Evolutionary conservation across 2,888 invertebrate genomes (phyloP).

Genomic region (Ectropis crepuscularia): DNA sequence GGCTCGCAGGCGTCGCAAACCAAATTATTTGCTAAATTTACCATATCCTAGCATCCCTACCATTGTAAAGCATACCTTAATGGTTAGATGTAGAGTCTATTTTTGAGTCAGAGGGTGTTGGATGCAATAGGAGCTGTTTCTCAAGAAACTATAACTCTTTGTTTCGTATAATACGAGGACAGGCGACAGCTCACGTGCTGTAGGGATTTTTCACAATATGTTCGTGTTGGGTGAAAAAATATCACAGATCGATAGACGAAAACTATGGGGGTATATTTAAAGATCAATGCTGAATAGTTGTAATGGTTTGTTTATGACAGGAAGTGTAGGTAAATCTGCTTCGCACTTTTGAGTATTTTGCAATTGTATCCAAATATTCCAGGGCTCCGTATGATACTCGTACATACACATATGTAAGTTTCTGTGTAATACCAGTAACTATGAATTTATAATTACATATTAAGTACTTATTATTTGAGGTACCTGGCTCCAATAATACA

Average conservation of each 20-base stretch:
- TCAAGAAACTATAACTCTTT: slow-evolving; percentile 51
- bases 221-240: slow-evolving; percentile 39
- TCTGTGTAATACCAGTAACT: too few species aligned
- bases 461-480: too few species aligned
- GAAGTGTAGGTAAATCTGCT: too few species aligned
- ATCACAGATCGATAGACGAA: slow-evolving; percentile 26
- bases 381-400: too few species aligned
- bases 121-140: slow-evolving; percentile 46
- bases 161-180: slow-evolving; percentile 52
- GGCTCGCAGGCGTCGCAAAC: slow-evolving; percentile 48
- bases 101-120: slow-evolving; percentile 19
- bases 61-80: slow-evolving; percentile 11
- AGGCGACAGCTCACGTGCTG: slow-evolving; percentile 47
- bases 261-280: slow-evolving; percentile 2
- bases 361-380: too few species aligned
- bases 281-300: too few species aligned
- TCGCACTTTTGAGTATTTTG: too few species aligned
- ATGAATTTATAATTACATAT: too few species aligned
- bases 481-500: too few species aligned
- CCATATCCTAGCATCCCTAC: slow-evolving; percentile 19
- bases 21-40: slow-evolving; percentile 49
- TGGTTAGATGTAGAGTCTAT: slow-evolving; percentile 18
- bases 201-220: slow-evolving; percentile 44
- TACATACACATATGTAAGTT: too few species aligned
- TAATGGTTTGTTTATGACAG: too few species aligned